Base-by-base conservation (phyloP, 2,888 invertebrate genomes). In the Anoncus sp. region DNA sequence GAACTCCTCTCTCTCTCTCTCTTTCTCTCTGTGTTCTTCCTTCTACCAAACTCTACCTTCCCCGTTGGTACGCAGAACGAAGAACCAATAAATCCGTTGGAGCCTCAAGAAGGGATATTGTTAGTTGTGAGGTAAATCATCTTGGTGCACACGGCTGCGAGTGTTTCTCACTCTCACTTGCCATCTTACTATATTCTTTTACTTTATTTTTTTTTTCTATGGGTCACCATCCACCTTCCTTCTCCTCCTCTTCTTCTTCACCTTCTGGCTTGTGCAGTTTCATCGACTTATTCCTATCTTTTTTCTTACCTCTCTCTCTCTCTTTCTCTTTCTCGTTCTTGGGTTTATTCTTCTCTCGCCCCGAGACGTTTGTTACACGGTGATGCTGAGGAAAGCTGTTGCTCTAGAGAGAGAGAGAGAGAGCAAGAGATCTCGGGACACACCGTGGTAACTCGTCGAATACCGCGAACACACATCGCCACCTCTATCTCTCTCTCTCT, bases 51-150 rank as follows among this genome's bases (percentile, higher is more conserved):
- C 27, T 16, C 51, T 24, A 31, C 27, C 55, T 35, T 83, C 82
- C 81, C 70, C 82, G 82, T 65, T 43, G 82, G 75, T 84, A 82
- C 82, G 80, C 78, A 71, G 80, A 82, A 75, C 74, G 85, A 85
- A 85, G 86, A 86, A 88, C 88, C 86, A 88, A 89, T 89, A 89
- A 89, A 89, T 89, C 86, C 89, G 85, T 85, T 84, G 84, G 84
- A 79, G 83, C 84, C 85, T 83, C 84, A 84, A 87, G 89, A 87
- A 88, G 86, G 88, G 87, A 89, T 89, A 89, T 89, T 89, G 88
- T 89, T 88, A 88, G 89, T 87, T 89, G 89, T 88, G 84, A 89
- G 89, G 89, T 89, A 89, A 89, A 89, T 89, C 89, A 89, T 89
- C 87, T 88, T 87, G 84, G 83, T 85, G 83, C 62, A 62, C 71